A percentile compares a stretch with the other conserved stretches of the same genome.
These are phyloP conservation scores for Meliscaeva auricollis DNA, from an alignment of 2,888 invertebrate genomes.

Conservation along the genomic window DNA sequence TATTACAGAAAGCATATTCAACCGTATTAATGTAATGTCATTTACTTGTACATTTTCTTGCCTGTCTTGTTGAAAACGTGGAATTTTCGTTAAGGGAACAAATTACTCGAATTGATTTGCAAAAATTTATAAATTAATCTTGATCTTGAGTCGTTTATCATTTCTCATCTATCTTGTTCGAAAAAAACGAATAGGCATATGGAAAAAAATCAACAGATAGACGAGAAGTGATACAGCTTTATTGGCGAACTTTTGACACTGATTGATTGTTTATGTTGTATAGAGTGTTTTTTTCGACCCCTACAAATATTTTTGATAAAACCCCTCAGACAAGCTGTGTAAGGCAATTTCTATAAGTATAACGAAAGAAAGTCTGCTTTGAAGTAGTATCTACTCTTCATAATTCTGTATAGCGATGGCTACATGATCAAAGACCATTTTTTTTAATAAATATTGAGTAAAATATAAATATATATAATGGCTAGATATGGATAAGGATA, in stretches of 20 bases:
- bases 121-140: constrained; percentile 32
- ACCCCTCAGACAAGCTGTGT: neutral
- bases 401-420: no score
- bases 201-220: constrained; percentile 18
- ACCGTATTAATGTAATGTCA: neutral
- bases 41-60: neutral
- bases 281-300: neutral
- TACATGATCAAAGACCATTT: no score
- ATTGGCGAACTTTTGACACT: constrained; percentile 33
- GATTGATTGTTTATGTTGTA: constrained; percentile 25
- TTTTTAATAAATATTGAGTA: no score
- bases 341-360: neutral
- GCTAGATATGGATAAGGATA: no score
- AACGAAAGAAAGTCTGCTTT: neutral
- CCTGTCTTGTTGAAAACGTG: neutral
- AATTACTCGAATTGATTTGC: constrained; percentile 30
- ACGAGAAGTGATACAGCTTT: constrained; percentile 25
- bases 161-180: constrained; percentile 12
- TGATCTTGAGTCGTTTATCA: constrained; percentile 33
- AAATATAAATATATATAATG: no score
- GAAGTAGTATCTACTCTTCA: no score
- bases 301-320: no score
- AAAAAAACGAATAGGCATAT: neutral
- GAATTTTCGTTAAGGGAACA: constrained; percentile 4
- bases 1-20: neutral